phyloP scores from a whole-genome alignment of 2,888 invertebrate species.

The Acrobeloides nanus region DNA sequence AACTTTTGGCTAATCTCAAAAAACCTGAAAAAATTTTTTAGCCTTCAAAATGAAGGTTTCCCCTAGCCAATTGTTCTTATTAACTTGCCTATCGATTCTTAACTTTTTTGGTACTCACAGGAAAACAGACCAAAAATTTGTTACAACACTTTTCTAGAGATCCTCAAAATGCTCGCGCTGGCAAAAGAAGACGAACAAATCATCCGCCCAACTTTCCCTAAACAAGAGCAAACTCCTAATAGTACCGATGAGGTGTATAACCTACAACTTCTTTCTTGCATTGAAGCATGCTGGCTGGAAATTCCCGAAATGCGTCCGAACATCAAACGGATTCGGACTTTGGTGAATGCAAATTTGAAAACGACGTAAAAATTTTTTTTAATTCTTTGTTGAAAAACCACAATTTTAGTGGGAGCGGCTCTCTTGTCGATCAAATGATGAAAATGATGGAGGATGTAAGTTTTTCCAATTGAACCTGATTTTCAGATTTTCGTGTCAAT shows the following conservation, averaged over 20 bases:
- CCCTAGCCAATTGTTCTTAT: too few species aligned
- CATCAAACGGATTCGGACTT: slow-evolving; percentile 46
- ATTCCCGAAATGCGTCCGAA: slow-evolving; percentile 47
- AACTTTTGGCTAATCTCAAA: too few species aligned
- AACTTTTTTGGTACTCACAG: not conserved
- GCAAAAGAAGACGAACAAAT: slow-evolving; percentile 48
- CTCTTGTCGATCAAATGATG: slow-evolving; percentile 52
- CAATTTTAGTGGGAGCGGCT: slow-evolving; percentile 40
- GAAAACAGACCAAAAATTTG: not conserved
- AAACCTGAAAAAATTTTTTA: too few species aligned
- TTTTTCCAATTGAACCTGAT: not conserved
- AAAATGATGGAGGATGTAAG: slow-evolving; percentile 34
- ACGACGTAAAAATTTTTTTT: slow-evolving; percentile 36
- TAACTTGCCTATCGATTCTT: too few species aligned
- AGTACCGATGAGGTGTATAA: slow-evolving; percentile 43
- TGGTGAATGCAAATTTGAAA: slow-evolving; percentile 46
- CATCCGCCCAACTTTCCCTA: slow-evolving; percentile 48
- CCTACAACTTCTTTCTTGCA: slow-evolving; percentile 44
- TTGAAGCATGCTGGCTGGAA: slow-evolving; percentile 53
- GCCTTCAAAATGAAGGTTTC: too few species aligned
- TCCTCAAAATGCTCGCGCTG: slow-evolving; percentile 48
- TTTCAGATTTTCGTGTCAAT: not conserved
- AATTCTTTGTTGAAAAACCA: not conserved
- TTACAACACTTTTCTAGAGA: slow-evolving; percentile 27
- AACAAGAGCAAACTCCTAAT: slow-evolving; percentile 13